phyloP scores from a whole-genome alignment of 1,140 invertebrate species.

The Solenopsis invicta region DNA sequence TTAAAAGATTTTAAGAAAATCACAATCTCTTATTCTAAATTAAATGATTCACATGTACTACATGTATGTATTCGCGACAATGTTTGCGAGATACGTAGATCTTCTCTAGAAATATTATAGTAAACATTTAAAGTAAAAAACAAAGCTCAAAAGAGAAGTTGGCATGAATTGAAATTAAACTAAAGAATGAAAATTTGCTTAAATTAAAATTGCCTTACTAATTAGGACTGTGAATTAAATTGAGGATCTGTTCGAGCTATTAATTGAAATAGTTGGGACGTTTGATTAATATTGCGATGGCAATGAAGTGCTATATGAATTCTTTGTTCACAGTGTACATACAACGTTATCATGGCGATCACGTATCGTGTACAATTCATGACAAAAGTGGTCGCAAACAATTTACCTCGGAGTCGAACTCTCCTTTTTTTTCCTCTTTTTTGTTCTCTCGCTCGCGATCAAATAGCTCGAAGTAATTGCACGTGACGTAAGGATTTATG shows the following conservation, averaged over 20 bases:
- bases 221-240: background rate
- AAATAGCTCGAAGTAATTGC: slow-evolving; percentile 15
- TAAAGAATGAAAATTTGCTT: background rate
- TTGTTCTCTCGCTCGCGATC: background rate
- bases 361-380: slow-evolving; percentile 31
- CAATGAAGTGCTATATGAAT: background rate
- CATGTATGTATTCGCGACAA: background rate
- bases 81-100: background rate
- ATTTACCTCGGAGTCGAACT: background rate
- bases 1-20: background rate
- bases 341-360: slow-evolving; percentile 34
- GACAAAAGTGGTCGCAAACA: background rate
- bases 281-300: background rate
- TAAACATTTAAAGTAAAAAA: background rate
- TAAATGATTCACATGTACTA: background rate
- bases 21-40: background rate
- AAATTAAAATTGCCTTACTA: background rate
- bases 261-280: background rate
- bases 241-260: background rate
- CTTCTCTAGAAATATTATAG: background rate
- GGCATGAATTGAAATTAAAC: background rate
- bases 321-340: background rate
- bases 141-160: background rate
- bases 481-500: slow-evolving; percentile 33
- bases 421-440: background rate